Percentiles rank a stretch among this genome's conserved stretches.
Evolutionary conservation across 2,113 vertebrate genomes (phyloP).

Genomic region (Sigmodon hispidus): DNA sequence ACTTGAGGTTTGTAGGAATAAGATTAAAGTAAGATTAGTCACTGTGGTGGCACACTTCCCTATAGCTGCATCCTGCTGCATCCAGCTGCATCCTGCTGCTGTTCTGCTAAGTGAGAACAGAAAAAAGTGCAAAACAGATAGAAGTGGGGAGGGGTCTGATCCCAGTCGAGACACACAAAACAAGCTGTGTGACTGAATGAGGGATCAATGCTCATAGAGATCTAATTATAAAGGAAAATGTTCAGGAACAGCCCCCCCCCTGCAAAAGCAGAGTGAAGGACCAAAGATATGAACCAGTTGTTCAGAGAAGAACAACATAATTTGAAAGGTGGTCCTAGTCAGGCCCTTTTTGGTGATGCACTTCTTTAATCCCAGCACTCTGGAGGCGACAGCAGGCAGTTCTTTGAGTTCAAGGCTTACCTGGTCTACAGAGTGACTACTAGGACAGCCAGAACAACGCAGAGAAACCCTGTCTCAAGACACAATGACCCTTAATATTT

Average conservation of each 20-base stretch:
- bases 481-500: neutral
- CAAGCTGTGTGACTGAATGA: neutral
- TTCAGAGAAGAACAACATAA: neutral
- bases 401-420: neutral
- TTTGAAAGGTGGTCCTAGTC: neutral
- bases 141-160: neutral
- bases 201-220: neutral
- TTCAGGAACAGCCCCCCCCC: neutral
- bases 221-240: neutral
- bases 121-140: neutral
- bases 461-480: neutral
- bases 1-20: neutral
- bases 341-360: too few species aligned
- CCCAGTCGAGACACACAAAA: neutral
- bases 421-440: neutral
- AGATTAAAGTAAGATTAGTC: neutral
- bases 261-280: neutral
- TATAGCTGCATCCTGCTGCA: accelerated
- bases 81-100: constrained; percentile 58
- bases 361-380: neutral
- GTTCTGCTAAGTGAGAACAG: neutral
- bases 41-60: neutral
- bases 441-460: neutral
- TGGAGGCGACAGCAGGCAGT: neutral
- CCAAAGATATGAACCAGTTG: neutral